Base-by-base conservation (phyloP, 1,140 invertebrate genomes). In the Aphelinus certus region DNA sequence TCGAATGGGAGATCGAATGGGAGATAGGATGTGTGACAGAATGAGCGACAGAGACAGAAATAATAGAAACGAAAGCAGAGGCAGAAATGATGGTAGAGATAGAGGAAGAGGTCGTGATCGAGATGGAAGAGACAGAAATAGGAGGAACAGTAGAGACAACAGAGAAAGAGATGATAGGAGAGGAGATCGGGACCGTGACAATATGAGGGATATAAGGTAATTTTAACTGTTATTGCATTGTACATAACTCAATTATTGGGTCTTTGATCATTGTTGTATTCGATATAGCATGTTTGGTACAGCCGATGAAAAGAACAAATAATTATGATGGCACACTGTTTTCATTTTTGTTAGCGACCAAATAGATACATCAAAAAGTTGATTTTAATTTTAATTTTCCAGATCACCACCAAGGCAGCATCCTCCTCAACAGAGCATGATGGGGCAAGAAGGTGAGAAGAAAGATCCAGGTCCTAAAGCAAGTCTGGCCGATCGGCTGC, bases 401-500 rank as follows among this genome's bases (percentile, higher is more conserved):
- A 74, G 73, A 42, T 67, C 69, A 46, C 73, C 73, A 26, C 69
- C 69, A 68, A 61, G 74, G 7, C 73, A 69, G 49, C 58, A 26
- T 26, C 26, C 26, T 26, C 26, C 26, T 26, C n/a, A 4, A 56
- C 49, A 63, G 3, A 67, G 66, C 43, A 70, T 75, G 47, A 66
- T 76, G 56, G 61, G 58, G 2, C 76, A 73, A 43, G 76, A 75
- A 72, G 77, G 76, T 69, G 77, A 73, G 6, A 63, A 77, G 26
- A 86, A 86, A 51, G 87, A 87, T 26, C 83, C 86, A 5, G 71
- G 73, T 26, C 69, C 75, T 26, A 88, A 88, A 75, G 79, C 81
- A 1, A 87, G 85, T 62, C 78, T 89, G 0, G 86, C 88, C 1
- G 88, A 89, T 55, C 81, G 88, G 26, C 51, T 89, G 2, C 79